Percentiles rank a stretch among this genome's conserved stretches.
Evolutionary conservation across 1,140 invertebrate genomes (phyloP).

Genomic region (Potamilus streckersoni): DNA sequence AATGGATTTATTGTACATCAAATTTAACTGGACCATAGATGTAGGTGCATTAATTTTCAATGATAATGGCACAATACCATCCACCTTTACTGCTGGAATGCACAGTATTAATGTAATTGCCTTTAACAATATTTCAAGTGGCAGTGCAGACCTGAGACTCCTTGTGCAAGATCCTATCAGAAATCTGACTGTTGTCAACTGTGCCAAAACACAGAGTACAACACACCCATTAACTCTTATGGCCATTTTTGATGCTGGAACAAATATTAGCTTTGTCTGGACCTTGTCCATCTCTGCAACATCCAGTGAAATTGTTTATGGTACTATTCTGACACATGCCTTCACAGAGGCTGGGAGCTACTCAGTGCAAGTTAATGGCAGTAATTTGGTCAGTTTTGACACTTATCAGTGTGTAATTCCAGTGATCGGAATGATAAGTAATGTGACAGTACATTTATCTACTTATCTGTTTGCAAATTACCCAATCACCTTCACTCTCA

Average conservation of each 20-base stretch:
- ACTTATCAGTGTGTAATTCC: conserved; percentile 17
- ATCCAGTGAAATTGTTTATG: conserved; percentile 2
- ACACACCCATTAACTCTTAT: conserved; percentile 25
- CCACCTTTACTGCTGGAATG: conserved; percentile 23
- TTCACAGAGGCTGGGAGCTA: conserved; percentile 32
- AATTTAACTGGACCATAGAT: conserved; percentile 36
- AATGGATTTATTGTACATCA: conserved; percentile 10
- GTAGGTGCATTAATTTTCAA: neutral
- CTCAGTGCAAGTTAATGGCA: conserved; percentile 38
- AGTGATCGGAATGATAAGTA: conserved; percentile 35
- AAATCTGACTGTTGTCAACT: conserved; percentile 27
- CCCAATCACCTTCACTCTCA: conserved; percentile 34
- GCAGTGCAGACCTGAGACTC: conserved; percentile 16
- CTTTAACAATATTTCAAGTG: conserved; percentile 37
- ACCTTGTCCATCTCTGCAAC: conserved; percentile 1
- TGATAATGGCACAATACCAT: neutral
- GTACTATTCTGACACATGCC: conserved; percentile 6
- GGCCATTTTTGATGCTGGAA: conserved; percentile 30
- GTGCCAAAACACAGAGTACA: conserved; percentile 25
- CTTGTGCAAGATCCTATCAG: conserved; percentile 38
- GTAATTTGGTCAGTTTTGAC: conserved; percentile 34
- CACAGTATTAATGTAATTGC: conserved; percentile 38
- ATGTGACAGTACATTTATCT: conserved; percentile 16
- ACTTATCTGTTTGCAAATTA: conserved; percentile 35
- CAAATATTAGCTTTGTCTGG: conserved; percentile 37